Base-by-base conservation (phyloP, 2,797 vertebrate genomes). In the Tarsius wallacei region DNA sequence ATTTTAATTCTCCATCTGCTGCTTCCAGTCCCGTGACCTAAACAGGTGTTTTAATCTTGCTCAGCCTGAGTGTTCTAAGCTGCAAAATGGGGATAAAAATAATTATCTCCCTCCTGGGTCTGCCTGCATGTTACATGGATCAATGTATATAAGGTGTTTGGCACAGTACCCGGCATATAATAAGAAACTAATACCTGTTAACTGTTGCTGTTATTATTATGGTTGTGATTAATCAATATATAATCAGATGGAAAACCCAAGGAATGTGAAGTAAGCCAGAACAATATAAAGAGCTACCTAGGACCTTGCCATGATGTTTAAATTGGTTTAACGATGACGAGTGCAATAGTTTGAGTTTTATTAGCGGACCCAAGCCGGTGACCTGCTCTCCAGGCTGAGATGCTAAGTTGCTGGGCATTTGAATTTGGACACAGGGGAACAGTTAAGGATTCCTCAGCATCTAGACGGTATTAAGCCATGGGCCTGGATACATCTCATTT, bases 41-140 rank as follows among this genome's bases (percentile, higher is more conserved):
- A 28, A 7, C 33, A 82, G 24, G 21, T 14, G 2, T 76, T 66
- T 95, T 31, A 24, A 73, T 55, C 42, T 80, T 68, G 21, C 24
- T 64, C 33, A 91, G 31, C 49, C 33, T 17, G 36, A 80, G 49
- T 59, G 7, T 80, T 84, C 71, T 68, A 57, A 89, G 74, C 36
- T 95, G 2, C 19, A 74, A 92, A 90, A 63, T 51, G n/a, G 90
- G 87, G 7, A 82, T 96, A 85, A 74, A 80, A 87, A 33, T 63
- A 42, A 42, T 42, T 42, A 36, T 49, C 26, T 77, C 19, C 16
- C 36, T 77, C 19, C 9, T 9, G 11, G 8, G n/a, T n/a, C 14
- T 36, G 17, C 28, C 1, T 21, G 24, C 31, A 19, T 36, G 13
- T 59, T 53, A 12, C 36, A 2, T 31, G 86, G 82, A 70, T n/a